Base-by-base conservation (phyloP, 1,140 invertebrate genomes). In the Penaeus japonicus region DNA sequence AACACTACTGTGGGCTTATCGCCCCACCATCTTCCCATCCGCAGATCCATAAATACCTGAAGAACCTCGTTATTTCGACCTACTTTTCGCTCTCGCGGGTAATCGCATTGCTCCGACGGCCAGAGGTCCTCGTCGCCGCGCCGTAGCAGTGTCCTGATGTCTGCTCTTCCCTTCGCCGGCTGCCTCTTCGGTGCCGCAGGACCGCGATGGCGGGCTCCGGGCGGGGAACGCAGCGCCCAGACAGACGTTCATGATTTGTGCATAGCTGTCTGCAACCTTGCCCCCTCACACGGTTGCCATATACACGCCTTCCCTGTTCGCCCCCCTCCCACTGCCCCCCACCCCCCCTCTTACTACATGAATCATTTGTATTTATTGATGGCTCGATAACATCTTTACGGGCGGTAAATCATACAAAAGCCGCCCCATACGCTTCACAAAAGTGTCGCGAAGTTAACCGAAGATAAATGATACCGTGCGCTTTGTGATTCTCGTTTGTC, bases 1-100 rank as follows among this genome's bases (percentile, higher is more conserved):
- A 88, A 88, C 86, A 88, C 86, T 88, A 88, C 86, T 88, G 86
- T 88, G 86, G 86, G 57, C 65, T 88, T 88, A 88, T 88, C 86
- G 86, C 80, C 59, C 80, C 86, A 73, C 86, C 86, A 88, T 88
- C 86, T 88, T 73, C 86, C 86, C 86, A 88, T 88, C 86, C 86
- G 54, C 86, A 88, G 57, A 55, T 75, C 86, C 86, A 83, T 83
- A 88, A 88, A 81, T 81, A 80, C 86, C 47, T 24, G 30, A 73
- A 24, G 39, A 88, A 82, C 86, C 86, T 88, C 86, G 86, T 81
- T 88, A 88, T 70, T 70, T 59, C 39, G 85, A 87, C 78, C 77
- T 20, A 24, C 85, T 35, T 53, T 53, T 53, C 75, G 57, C 4
- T 32, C 79, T 15, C 47, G 47, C 47, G 47, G 47, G 7, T 47